Percentiles rank a stretch among this genome's conserved stretches.
Evolutionary conservation across 2,113 vertebrate species (phyloP).

Genomic region (Rhipidura dahli): DNA sequence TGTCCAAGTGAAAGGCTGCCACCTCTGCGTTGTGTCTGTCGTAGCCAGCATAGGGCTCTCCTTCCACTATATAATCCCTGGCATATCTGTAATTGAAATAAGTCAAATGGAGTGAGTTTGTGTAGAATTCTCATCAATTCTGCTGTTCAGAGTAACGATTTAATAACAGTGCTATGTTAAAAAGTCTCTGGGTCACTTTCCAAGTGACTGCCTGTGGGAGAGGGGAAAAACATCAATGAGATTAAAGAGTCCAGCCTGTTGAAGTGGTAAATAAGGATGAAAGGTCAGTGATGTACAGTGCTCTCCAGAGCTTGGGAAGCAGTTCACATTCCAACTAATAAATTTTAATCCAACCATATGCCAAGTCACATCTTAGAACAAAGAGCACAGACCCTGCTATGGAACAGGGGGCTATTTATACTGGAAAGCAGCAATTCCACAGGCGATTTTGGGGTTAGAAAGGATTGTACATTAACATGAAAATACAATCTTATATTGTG

Average conservation of each 20-base stretch:
- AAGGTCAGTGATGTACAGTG: background rate
- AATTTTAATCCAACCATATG: background rate
- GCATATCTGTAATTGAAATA: conserved; percentile 81
- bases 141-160: background rate
- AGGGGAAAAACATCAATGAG: background rate
- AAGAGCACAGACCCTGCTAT: background rate
- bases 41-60: conserved; percentile 94
- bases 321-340: background rate
- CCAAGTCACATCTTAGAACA: background rate
- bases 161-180: background rate
- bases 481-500: background rate
- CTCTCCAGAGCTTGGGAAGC: background rate
- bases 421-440: background rate
- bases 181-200: background rate
- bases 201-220: background rate
- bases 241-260: background rate
- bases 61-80: conserved; percentile 91
- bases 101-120: background rate
- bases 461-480: background rate
- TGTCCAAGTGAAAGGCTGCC: conserved; percentile 96
- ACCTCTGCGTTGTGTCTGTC: conserved; percentile 97
- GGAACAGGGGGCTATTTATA: background rate
- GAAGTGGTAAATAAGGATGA: background rate
- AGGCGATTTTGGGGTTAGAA: background rate
- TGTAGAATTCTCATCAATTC: background rate